Evolutionary conservation across 2,888 invertebrate genomes (phyloP).

Genomic region (Caenorhabditis angaria): DNA sequence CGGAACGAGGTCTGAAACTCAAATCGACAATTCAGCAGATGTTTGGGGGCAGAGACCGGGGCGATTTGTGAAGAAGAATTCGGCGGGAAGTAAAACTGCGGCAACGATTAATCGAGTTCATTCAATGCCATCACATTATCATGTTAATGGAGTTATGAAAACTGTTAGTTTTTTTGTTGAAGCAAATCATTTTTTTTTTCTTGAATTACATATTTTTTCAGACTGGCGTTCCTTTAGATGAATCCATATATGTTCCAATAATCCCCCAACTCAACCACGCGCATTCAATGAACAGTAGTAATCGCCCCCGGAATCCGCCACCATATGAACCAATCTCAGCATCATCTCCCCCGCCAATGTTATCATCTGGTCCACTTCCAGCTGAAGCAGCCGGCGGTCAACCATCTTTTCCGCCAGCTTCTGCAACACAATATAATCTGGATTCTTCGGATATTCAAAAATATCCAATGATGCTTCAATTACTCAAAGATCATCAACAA

Average conservation of each 20-base stretch:
- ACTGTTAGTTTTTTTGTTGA: slow-evolving; percentile 24
- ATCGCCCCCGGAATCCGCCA: slow-evolving; percentile 47
- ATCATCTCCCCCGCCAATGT: slow-evolving; percentile 11
- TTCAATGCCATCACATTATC: slow-evolving; percentile 60
- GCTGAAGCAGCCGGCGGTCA: slow-evolving; percentile 54
- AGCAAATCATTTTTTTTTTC: background rate
- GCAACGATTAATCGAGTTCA: slow-evolving; percentile 58
- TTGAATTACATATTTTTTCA: slow-evolving; percentile 5
- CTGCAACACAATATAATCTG: slow-evolving; percentile 42
- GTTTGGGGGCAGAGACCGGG: slow-evolving; percentile 25
- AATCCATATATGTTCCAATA: background rate
- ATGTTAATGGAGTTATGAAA: slow-evolving; percentile 42
- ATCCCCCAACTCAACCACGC: slow-evolving; percentile 27
- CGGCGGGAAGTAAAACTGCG: slow-evolving; percentile 42
- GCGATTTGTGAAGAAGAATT: slow-evolving; percentile 52
- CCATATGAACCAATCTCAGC: slow-evolving; percentile 33
- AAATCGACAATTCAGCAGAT: slow-evolving; percentile 29
- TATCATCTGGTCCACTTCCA: slow-evolving; percentile 43
- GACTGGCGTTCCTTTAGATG: background rate
- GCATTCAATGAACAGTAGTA: slow-evolving; percentile 30
- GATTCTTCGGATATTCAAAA: slow-evolving; percentile 42
- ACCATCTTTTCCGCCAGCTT: slow-evolving; percentile 53
- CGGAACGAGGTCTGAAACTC: slow-evolving; percentile 32
- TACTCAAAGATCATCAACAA: slow-evolving; percentile 48
- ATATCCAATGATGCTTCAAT: slow-evolving; percentile 52